Evolutionary conservation across 2,113 vertebrate species (phyloP), one percentile per base, ranked within the genome.

Genomic region (Callipepla squamata): DNA sequence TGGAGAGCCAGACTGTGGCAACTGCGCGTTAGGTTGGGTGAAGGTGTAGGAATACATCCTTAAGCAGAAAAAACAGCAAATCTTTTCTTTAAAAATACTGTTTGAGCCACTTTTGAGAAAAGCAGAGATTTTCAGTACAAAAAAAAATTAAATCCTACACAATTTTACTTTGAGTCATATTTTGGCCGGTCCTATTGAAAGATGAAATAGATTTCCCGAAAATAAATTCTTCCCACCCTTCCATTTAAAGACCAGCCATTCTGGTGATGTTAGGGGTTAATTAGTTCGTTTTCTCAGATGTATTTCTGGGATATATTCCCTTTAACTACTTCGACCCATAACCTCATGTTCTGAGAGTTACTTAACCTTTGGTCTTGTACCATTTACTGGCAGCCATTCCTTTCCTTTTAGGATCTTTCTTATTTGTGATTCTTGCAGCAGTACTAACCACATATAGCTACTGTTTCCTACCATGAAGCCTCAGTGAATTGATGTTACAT

Each of bases 321-420:
- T 85, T 87, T 94, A 96, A 95, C 72, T 89, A 47, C 81, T 95
- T 96, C 13, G 17, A 91, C 94, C 87, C 79, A 50, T 87, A 94
- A 91, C 94, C 75, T 90, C 57, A 0, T 94, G 87, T 96, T 96
- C 93, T 95, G 89, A 95, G 91, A 94, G 89, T 87, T 85, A 94
- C 89, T 96, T 93, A 96, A 95, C 89, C 89, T 96, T 94, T 94
- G 81, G 79, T 87, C 94, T 89, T 58, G 67, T 65, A 78, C 80
- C 84, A 40, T 84, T 96, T 92, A 90, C 90, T 92, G 82, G 93
- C 87, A 96, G 68, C 65, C 48, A 82, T 94, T 91, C 82, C 72
- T 80, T 95, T 94, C 91, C 85, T 89, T 95, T 93, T 80, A 94
- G 85, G 68, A 91, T 92, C 38, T 69, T 85, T 91, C 50, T 76